These are phyloP conservation scores for Amphipoea oculea DNA, from an alignment of 2,888 invertebrate species.

Conservation along the genomic window DNA sequence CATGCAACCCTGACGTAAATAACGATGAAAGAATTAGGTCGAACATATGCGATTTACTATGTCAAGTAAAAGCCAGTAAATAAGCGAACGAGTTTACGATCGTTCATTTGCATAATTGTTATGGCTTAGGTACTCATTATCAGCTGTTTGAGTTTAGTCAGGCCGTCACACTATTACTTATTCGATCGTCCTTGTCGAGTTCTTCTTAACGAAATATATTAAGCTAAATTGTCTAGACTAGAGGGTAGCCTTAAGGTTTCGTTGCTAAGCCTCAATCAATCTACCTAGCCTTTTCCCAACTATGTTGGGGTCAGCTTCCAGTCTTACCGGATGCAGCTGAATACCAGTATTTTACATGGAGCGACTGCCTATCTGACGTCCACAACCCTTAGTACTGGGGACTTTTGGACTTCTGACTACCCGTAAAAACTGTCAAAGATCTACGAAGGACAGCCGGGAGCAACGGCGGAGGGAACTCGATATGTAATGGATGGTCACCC, in stretches of 20 bases:
- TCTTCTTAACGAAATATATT: neutral
- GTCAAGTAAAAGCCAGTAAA: slow-evolving; percentile 36
- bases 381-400: no score
- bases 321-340: neutral
- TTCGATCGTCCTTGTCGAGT: slow-evolving; percentile 4
- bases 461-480: neutral
- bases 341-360: neutral
- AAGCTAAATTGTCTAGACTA: slow-evolving; percentile 43
- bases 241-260: slow-evolving; percentile 21
- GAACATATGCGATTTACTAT: slow-evolving; percentile 9
- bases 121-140: slow-evolving; percentile 30
- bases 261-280: neutral
- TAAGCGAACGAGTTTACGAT: slow-evolving; percentile 24
- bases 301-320: neutral
- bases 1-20: slow-evolving; percentile 2
- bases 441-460: neutral
- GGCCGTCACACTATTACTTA: slow-evolving; percentile 32
- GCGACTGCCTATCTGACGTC: no score
- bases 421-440: neutral
- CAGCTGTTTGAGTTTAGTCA: slow-evolving; percentile 34
- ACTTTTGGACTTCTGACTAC: neutral
- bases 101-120: slow-evolving; percentile 44
- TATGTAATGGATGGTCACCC: neutral
- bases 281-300: neutral
- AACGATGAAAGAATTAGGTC: slow-evolving; percentile 39